These are phyloP conservation scores for Sebastolobus alascanus DNA, from an alignment of 2,797 vertebrate genomes.

Conservation along the genomic window DNA sequence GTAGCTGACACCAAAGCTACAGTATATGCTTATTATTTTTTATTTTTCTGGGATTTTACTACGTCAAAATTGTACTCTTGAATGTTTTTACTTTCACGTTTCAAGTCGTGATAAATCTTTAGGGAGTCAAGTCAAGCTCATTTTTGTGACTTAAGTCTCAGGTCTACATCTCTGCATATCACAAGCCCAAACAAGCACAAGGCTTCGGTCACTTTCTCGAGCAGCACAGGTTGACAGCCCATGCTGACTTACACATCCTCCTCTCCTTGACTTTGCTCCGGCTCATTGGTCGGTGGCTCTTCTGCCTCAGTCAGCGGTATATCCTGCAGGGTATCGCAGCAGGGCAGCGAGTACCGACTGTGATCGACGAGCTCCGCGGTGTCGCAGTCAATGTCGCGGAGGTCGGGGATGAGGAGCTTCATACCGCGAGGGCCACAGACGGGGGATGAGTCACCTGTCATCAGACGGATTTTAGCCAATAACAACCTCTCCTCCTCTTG, in stretches of 20 bases:
- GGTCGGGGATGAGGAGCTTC: constrained; percentile 77
- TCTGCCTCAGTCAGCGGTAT: constrained; percentile 55
- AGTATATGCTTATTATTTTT: neutral
- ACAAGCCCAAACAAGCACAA: constrained; percentile 12
- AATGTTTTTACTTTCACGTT: neutral
- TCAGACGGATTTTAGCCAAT: constrained; percentile 75
- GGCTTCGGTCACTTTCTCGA: neutral
- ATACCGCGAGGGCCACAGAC: constrained; percentile 51
- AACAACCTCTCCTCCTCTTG: constrained; percentile 77
- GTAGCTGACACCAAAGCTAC: neutral
- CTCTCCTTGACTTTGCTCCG: constrained; percentile 17
- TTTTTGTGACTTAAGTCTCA: neutral
- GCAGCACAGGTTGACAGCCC: constrained; percentile 40
- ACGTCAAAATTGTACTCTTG: neutral
- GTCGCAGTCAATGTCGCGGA: constrained; percentile 67
- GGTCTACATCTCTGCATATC: neutral
- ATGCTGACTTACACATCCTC: constrained; percentile 81
- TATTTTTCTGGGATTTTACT: neutral
- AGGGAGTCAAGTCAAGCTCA: neutral
- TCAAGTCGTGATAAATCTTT: neutral
- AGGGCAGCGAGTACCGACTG: neutral
- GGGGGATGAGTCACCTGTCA: constrained; percentile 71
- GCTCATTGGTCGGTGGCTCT: constrained; percentile 26
- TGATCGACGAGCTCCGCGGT: constrained; percentile 31
- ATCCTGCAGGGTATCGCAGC: constrained; percentile 53